These are phyloP conservation scores for Lophius americanus DNA, from an alignment of 2,797 vertebrate genomes.

Conservation along the genomic window DNA sequence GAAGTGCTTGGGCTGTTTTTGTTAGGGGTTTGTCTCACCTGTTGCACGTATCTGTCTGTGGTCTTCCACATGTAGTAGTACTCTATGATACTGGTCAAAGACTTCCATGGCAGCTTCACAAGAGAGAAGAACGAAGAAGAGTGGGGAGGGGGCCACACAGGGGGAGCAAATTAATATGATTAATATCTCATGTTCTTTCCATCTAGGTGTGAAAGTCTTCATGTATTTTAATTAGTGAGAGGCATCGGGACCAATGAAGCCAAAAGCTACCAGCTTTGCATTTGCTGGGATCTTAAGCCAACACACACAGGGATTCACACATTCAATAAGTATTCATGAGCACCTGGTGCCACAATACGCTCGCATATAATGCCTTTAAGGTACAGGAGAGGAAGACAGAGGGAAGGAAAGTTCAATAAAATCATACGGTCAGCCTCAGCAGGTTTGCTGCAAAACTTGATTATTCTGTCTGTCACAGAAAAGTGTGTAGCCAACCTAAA, in stretches of 20 bases:
- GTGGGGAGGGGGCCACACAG: slow-evolving; percentile 44
- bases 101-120: slow-evolving; percentile 95
- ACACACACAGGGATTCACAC: slow-evolving; percentile 45
- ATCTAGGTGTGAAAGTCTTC: slow-evolving; percentile 59
- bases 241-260: slow-evolving; percentile 54
- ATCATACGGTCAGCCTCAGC: slow-evolving; percentile 16
- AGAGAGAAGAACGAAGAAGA: slow-evolving; percentile 20
- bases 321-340: slow-evolving; percentile 74
- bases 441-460: slow-evolving; percentile 24
- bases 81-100: slow-evolving; percentile 98
- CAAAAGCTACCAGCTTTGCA: slow-evolving; percentile 44
- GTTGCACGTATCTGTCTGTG: slow-evolving; percentile 98
- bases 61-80: slow-evolving; percentile 99
- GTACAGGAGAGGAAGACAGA: slow-evolving; percentile 17
- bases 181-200: slow-evolving; percentile 73
- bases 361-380: slow-evolving; percentile 37
- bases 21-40: slow-evolving; percentile 81
- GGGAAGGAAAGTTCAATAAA: slow-evolving; percentile 27
- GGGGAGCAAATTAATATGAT: slow-evolving; percentile 66
- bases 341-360: slow-evolving; percentile 59
- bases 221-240: slow-evolving; percentile 76
- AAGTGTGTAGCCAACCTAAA: slow-evolving; percentile 14
- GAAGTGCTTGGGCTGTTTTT: background rate
- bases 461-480: slow-evolving; percentile 19
- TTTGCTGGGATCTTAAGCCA: slow-evolving; percentile 18